phyloP scores from a whole-genome alignment of 2,888 invertebrate genomes.

The Ophion costatus region DNA sequence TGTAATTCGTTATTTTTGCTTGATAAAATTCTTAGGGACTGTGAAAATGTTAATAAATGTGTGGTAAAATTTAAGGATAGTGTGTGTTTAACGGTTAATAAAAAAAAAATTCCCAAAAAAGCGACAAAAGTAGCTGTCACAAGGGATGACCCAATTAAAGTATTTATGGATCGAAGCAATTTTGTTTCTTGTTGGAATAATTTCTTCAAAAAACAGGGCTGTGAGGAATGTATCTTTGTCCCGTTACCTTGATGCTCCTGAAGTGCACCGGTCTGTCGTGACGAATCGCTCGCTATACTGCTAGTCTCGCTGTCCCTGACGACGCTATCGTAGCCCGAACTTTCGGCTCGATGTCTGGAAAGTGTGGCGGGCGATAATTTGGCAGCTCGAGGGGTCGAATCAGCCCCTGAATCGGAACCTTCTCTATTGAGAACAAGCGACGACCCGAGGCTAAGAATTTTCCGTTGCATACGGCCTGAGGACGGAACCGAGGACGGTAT shows the following conservation, averaged over 20 bases:
- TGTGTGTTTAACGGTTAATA: no score
- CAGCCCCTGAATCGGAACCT: conserved; percentile 93
- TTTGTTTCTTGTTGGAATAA: not conserved
- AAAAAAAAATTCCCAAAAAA: no score
- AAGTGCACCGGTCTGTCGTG: conserved; percentile 84
- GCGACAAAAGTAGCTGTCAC: no score
- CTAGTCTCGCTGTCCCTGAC: conserved; percentile 95
- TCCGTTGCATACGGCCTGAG: conserved; percentile 87
- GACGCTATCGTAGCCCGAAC: conserved; percentile 95
- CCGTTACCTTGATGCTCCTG: conserved; percentile 81
- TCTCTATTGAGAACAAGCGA: conserved; percentile 88
- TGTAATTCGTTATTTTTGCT: no score
- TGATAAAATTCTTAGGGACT: no score
- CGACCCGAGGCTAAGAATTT: conserved; percentile 87
- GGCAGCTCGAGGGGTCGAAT: conserved; percentile 92
- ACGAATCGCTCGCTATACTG: conserved; percentile 90
- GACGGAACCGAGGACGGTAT: conserved; percentile 86
- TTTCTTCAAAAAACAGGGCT: no score
- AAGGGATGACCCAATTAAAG: not conserved
- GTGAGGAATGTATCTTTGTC: not conserved
- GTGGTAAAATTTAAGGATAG: no score
- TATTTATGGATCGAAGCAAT: not conserved
- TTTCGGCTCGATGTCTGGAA: conserved; percentile 91
- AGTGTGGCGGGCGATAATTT: conserved; percentile 92
- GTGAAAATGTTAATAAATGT: no score